Conservation (phyloP, 2,797 vertebrate species). For the Danio jaintianensis region DNA sequence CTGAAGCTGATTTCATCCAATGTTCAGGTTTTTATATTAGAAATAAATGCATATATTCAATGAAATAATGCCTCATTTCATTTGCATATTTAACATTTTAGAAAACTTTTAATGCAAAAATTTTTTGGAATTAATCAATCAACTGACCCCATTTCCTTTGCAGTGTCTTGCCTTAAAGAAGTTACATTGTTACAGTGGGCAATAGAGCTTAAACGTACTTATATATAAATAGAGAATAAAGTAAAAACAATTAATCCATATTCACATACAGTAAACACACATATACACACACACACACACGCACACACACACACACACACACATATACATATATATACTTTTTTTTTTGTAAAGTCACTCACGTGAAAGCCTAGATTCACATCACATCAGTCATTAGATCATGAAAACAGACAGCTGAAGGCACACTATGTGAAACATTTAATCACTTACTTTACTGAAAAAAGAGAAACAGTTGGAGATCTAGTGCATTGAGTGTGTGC, state of each 20-base stretch:
- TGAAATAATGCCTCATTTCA: too few relatives aligned
- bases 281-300: conserved; percentile 11
- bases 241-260: background rate
- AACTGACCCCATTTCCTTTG: too few relatives aligned
- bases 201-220: background rate
- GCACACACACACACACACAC: too few relatives aligned
- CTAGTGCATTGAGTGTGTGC: too few relatives aligned
- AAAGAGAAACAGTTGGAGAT: too few relatives aligned
- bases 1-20: too few relatives aligned
- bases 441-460: background rate
- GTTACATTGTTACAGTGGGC: background rate
- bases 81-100: too few relatives aligned
- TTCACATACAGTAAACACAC: background rate
- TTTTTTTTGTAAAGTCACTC: background rate
- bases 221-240: background rate
- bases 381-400: conserved; percentile 11
- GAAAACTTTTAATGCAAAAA: too few relatives aligned
- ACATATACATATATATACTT: background rate
- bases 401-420: background rate
- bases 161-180: too few relatives aligned
- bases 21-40: too few relatives aligned
- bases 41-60: too few relatives aligned
- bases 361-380: conserved; percentile 11
- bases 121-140: too few relatives aligned
- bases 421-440: background rate